Evolutionary conservation across 2,113 vertebrate genomes (phyloP), one percentile per base, ranked within the genome.

Genomic region (Noturus placidus): DNA sequence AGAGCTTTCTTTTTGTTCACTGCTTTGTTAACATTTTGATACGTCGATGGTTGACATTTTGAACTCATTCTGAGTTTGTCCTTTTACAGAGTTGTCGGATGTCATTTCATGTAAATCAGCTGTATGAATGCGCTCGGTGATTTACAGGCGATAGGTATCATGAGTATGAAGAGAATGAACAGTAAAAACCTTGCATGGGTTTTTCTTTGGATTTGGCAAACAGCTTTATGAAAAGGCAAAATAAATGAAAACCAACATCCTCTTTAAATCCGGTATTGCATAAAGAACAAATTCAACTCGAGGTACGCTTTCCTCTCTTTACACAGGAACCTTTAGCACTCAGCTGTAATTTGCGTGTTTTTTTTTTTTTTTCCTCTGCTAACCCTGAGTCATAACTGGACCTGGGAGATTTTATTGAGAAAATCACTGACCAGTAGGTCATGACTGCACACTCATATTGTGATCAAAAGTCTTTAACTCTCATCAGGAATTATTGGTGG

Each of bases 401-500:
- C 63, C 52, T 81, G 42, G 70, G 2, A 87, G 46, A 76, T 57
- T 74, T 59, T 59, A 56, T 85, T 15, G 35, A 63, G 61, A 82
- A 20, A 35, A 33, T 87, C 61, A 70, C 54, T 70, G 77, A 67
- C 54, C 77, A n/a, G 61, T 70, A 15, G 33, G 2, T 86, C 69
- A 79, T 59, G 25, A 82, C 35, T 82, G 17, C 25, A 63, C 30
- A 35, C 19, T 83, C 59, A 42, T 25, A 67, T 35, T 7, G 4
- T 22, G 25, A 79, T 52, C 81, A 84, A 84, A 87, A 84, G 69
- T 72, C 61, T 69, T 77, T n/a, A 67, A 82, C 52, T 87, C 87
- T 77, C 70, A 74, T 65, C 30, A 59, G 20, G 59, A 54, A 83
- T 84, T 69, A 84, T 59, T 85, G 67, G 52, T 74, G 65, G 80